Evolutionary conservation across 2,797 vertebrate species (phyloP), one percentile per base, ranked within the genome.

Genomic region (Enoplosus armatus): DNA sequence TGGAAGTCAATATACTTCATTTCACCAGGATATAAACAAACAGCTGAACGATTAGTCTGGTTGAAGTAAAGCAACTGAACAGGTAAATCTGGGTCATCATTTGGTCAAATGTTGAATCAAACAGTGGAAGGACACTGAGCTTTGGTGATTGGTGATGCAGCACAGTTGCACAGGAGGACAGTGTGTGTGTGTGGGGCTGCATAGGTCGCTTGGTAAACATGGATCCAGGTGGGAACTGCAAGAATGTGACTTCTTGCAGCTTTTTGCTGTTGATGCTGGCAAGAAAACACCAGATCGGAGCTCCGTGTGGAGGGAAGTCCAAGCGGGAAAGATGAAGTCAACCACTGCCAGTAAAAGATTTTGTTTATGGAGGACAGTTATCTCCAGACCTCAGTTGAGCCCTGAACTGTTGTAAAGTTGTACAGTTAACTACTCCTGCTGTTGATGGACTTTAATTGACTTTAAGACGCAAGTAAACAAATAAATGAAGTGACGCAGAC

Each of bases 271-370:
- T 39, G 37, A 12, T 12, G 4, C 37, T 39, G 37, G 20, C 5
- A 27, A 54, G 27, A 29, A 29, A 18, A 29, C 24, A 26, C 50
- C 5, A 18, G 27, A 27, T 16, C 26, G 16, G 51, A 8, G 27
- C 26, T 29, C 4, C 27, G 8, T 31, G 53, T 56, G 29, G 22
- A 33, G 16, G 9, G 7, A 8, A 10, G 33, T 58, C 11, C 33
- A 6, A 8, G 20, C 35, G 27, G 22, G 9, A 54, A 33, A 5
- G 14, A 62, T 45, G 20, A 71, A 22, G 12, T 31, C 60, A 35
- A 18, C 7, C 11, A n/a, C 43, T n/a, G 63, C 59, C 22, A 0
- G 26, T 29, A 2, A 51, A 59, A 35, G 0, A 16, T 39, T 27
- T 56, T 4, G 29, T 58, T 67, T 18, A 31, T 61, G 48, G 50